Conservation (phyloP, 2,113 vertebrate genomes). For the Pithys albifrons region DNA sequence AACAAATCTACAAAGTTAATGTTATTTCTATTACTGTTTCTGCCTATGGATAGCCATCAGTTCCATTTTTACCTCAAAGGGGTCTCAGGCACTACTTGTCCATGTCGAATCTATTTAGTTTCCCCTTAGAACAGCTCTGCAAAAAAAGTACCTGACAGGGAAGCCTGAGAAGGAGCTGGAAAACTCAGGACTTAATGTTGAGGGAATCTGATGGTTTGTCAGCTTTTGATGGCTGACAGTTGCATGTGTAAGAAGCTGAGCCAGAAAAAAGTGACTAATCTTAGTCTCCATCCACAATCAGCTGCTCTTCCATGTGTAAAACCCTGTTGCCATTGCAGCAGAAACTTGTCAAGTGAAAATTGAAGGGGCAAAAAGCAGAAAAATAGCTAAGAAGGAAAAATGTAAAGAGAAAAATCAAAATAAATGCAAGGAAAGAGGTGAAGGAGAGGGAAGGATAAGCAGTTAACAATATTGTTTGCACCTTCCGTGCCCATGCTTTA, state of each 20-base stretch:
- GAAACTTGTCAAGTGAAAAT: neutral
- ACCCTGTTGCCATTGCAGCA: neutral
- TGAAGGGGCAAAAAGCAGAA: neutral
- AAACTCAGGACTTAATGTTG: neutral
- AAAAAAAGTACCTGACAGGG: neutral
- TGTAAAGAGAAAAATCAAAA: neutral
- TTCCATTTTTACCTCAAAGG: neutral
- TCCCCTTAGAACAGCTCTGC: neutral
- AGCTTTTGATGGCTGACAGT: conserved; percentile 4
- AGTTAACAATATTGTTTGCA: neutral
- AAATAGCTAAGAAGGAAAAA: neutral
- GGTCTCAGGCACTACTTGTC: neutral
- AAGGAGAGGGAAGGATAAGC: neutral
- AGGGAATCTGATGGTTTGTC: neutral
- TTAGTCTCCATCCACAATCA: neutral
- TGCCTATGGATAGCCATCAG: neutral
- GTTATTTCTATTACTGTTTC: neutral
- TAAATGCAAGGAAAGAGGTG: neutral
- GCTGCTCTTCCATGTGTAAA: conserved; percentile 4
- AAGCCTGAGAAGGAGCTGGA: neutral
- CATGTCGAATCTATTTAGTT: neutral
- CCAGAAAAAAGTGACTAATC: conserved; percentile 10
- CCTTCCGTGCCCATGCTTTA: neutral
- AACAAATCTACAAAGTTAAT: neutral
- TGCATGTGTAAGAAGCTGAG: neutral